Conservation (phyloP, 2,113 vertebrate genomes). For the Danionella cerebrum region DNA sequence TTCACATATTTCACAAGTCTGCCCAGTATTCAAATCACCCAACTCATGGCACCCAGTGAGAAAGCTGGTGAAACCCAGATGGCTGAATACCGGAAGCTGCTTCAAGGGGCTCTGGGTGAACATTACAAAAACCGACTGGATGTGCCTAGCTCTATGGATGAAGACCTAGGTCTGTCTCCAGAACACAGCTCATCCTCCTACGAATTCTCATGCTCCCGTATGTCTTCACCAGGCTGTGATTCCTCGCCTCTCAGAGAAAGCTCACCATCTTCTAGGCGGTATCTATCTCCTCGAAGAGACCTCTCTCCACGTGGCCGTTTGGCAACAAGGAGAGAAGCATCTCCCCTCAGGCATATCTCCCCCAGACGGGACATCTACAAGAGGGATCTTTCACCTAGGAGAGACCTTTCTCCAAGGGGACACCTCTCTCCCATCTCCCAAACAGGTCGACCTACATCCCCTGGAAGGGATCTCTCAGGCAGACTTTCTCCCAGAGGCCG, state of each 20-base stretch:
- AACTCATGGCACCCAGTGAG: constrained; percentile 71
- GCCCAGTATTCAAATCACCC: constrained; percentile 92
- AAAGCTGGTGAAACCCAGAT: constrained; percentile 67
- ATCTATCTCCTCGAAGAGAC: constrained; percentile 81
- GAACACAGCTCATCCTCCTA: constrained; percentile 76
- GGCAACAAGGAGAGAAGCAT: constrained; percentile 59
- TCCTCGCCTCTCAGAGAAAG: constrained; percentile 81
- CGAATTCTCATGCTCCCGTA: constrained; percentile 70
- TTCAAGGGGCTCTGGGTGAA: constrained; percentile 69
- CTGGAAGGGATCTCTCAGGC: constrained; percentile 67
- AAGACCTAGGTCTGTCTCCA: constrained; percentile 70
- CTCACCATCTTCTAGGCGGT: constrained; percentile 77
- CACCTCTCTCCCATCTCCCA: constrained; percentile 59
- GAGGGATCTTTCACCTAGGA: constrained; percentile 84
- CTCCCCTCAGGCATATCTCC: constrained; percentile 67
- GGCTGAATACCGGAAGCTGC: constrained; percentile 77
- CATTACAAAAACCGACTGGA: constrained; percentile 73
- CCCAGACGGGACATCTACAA: constrained; percentile 74
- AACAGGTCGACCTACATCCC: constrained; percentile 71
- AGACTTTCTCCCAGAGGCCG: constrained; percentile 87
- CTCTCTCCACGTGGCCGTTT: constrained; percentile 69
- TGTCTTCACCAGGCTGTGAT: constrained; percentile 83
- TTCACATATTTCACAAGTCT: constrained; percentile 88
- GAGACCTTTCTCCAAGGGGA: constrained; percentile 71
- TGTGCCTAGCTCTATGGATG: constrained; percentile 78